Base-by-base conservation (phyloP, 2,113 vertebrate genomes). In the Equus quagga region DNA sequence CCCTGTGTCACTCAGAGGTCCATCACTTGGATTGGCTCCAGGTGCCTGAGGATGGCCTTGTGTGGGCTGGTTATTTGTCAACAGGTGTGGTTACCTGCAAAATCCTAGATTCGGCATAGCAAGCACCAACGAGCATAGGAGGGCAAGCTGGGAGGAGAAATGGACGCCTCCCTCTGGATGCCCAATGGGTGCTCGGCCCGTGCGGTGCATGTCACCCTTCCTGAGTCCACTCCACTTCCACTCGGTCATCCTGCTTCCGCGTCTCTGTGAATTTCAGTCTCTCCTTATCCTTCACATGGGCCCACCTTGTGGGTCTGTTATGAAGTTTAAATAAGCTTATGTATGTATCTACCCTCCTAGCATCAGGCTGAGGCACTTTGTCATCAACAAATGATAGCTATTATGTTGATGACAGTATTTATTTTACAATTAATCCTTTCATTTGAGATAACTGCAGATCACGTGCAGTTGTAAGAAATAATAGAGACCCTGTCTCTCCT, bases 141-240 rank as follows among this genome's bases (percentile, higher is more conserved):
- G 56, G 28, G 44, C 3, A 2, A 31, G n/a, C 9, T 6, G n/a
- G 11, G 15, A 24, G 6, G 19, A 14, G 76, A 54, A 54, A 21
- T 0, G 1, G 58, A 9, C 67, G 33, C 64, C 6, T 44, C 78
- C 19, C 10, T 44, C 67, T 41, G 19, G 44, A 72, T 12, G 65
- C 54, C 76, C 67, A 26, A 3, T 8, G 9, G 56, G 28, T 3
- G 4, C 28, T 33, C 10, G 1, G 5, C 14, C 8, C 0, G 6
- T 21, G 41, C 13, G 31, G 60, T 14, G 17, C 3, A 5, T 10
- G 8, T 49, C 41, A 60, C n/a, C 33, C 24, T 83, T 67, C 28
- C 14, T 26, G 58, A 75, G 58, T 2, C 11, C 46, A 54, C 23
- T 28, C 44, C 46, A 15, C 76, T 28, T 17, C 65, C 41, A 12